A percentile compares a stretch with the other conserved stretches of the same genome.
These are phyloP conservation scores for Parthenolecanium corni DNA, from an alignment of 2,888 invertebrate genomes.

Conservation along the genomic window DNA sequence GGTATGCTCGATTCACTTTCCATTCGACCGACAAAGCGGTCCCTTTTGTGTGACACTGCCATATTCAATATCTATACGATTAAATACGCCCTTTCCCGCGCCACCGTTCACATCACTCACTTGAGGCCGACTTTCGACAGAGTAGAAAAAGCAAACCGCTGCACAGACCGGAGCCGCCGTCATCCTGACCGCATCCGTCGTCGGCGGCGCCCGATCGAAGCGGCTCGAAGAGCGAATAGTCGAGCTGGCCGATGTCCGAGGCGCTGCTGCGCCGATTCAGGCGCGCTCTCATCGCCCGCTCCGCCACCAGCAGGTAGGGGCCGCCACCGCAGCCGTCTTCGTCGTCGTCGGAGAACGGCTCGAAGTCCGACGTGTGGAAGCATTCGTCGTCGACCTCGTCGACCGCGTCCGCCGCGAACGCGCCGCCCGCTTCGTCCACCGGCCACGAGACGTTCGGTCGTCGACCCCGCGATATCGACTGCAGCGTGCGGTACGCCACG, in stretches of 20 bases:
- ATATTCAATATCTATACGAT: no score
- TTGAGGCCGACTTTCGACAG: not conserved
- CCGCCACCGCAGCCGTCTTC: not conserved
- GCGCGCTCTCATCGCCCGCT: not conserved
- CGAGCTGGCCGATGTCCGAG: conserved; percentile 12
- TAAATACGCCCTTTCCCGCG: no score
- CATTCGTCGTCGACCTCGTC: conserved; percentile 22
- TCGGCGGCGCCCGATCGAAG: not conserved
- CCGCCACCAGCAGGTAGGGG: not conserved
- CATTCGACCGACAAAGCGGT: no score
- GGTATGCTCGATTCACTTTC: no score
- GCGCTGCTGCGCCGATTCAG: not conserved
- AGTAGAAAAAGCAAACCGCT: conserved; percentile 4
- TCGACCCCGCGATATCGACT: not conserved
- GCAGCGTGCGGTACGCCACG: conserved; percentile 11
- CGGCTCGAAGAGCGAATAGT: conserved; percentile 18
- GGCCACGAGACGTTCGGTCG: conserved; percentile 2
- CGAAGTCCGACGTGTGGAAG: conserved; percentile 26
- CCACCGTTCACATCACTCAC: no score
- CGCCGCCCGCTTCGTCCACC: conserved; percentile 5
- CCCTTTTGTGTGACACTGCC: no score
- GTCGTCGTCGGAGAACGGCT: conserved; percentile 23
- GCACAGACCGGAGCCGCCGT: not conserved
- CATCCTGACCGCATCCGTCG: not conserved
- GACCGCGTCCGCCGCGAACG: not conserved